phyloP scores from a whole-genome alignment of 1,140 invertebrate species.

The Drosophila saltans region DNA sequence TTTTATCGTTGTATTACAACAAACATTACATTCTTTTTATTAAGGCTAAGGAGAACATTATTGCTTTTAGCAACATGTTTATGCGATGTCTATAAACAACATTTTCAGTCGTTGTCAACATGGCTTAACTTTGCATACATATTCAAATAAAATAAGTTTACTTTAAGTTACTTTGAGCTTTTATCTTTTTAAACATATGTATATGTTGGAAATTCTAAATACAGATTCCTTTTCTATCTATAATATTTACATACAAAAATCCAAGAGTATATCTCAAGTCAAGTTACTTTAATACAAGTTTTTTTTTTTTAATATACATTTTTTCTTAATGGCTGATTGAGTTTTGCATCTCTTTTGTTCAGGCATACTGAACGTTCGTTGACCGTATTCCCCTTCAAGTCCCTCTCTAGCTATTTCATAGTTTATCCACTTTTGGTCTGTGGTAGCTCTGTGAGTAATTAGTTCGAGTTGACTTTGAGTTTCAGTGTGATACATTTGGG shows the following conservation, averaged over 20 bases:
- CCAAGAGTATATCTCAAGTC: conserved; percentile 18
- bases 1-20: no score
- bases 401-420: conserved; percentile 7
- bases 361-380: conserved; percentile 30
- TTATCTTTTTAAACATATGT: no score
- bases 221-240: no score
- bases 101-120: not conserved
- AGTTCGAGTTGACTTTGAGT: conserved; percentile 45
- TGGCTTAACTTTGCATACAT: not conserved
- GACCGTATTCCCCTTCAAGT: conserved; percentile 35
- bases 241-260: no score
- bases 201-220: no score
- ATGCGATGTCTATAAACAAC: no score
- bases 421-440: conserved; percentile 23
- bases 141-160: not conserved
- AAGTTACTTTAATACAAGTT: no score
- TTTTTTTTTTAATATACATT: not conserved
- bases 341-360: conserved; percentile 56
- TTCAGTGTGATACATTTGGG: conserved; percentile 16
- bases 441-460: conserved; percentile 57
- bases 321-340: conserved; percentile 50
- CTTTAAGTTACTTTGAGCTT: no score
- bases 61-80: no score
- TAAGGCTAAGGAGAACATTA: no score
- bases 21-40: no score